phyloP scores from a whole-genome alignment of 2,797 vertebrate species.

The Chrysolophus pictus region DNA sequence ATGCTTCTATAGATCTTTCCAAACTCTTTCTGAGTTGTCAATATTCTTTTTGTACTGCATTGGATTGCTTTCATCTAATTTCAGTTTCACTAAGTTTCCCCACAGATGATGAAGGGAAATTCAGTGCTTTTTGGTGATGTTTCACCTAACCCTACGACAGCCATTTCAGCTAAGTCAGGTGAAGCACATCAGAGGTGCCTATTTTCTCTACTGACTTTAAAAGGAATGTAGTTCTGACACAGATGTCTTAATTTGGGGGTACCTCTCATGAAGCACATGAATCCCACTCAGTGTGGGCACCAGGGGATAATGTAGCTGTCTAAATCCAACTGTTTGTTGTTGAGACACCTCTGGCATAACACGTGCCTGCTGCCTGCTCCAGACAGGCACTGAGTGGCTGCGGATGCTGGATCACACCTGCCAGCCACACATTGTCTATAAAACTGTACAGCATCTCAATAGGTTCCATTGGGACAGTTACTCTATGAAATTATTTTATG shows the following conservation, averaged over 20 bases:
- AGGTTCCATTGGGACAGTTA: not conserved
- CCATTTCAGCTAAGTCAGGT: not conserved
- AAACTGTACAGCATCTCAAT: not conserved
- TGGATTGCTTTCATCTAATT: not conserved
- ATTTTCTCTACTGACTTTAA: not conserved
- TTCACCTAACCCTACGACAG: not conserved
- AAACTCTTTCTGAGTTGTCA: not conserved
- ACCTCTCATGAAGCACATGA: not conserved
- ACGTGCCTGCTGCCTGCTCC: constrained; percentile 1
- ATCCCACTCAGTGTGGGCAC: not conserved
- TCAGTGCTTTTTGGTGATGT: not conserved
- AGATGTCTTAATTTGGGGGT: not conserved
- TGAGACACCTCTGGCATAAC: constrained; percentile 40
- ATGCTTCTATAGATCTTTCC: constrained; percentile 9
- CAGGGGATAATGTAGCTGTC: constrained; percentile 19
- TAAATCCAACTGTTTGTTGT: not conserved
- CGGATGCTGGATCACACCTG: constrained; percentile 14
- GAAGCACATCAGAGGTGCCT: not conserved
- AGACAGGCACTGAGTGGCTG: not conserved
- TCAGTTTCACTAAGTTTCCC: not conserved
- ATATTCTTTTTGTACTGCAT: not conserved
- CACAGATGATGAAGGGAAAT: not conserved
- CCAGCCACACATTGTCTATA: not conserved
- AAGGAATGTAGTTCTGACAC: not conserved
- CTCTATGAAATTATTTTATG: not conserved